Evolutionary conservation across 2,113 vertebrate species (phyloP).

Genomic region (Columba janthina): DNA sequence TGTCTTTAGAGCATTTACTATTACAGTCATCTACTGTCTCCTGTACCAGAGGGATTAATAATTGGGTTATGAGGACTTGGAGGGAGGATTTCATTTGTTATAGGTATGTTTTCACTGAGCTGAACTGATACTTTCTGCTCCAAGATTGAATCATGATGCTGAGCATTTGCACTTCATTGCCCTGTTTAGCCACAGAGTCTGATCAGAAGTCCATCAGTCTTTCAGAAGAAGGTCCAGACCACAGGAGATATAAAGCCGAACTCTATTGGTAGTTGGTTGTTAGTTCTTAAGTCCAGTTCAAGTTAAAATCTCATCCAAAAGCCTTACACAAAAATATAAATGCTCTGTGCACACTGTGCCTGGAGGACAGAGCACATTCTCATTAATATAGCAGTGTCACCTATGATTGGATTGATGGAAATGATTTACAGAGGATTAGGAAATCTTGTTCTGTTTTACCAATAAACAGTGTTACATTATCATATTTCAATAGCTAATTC

Average conservation of each 20-base stretch:
- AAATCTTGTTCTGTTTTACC: conserved; percentile 44
- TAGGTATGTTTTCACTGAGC: background rate
- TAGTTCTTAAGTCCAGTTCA: background rate
- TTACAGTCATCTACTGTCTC: background rate
- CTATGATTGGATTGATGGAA: conserved; percentile 39
- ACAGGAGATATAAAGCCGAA: background rate
- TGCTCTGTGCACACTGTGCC: background rate
- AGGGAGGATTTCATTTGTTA: background rate
- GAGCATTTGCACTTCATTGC: rapidly evolving
- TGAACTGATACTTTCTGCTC: background rate
- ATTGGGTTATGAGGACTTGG: background rate
- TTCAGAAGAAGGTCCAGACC: background rate
- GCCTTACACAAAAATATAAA: background rate
- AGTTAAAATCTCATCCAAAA: background rate
- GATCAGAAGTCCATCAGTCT: background rate
- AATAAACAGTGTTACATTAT: conserved; percentile 48
- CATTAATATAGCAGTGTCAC: background rate
- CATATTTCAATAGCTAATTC: conserved; percentile 64
- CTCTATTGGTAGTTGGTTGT: rapidly evolving
- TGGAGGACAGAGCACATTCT: background rate
- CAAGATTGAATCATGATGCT: rapidly evolving
- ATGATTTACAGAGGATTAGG: conserved; percentile 31
- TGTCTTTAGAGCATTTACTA: background rate
- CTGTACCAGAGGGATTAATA: background rate
- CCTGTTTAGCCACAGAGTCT: background rate